Percentiles rank a stretch among this genome's conserved stretches.
Evolutionary conservation across 2,888 invertebrate species (phyloP).

Genomic region (Archips xylosteana): DNA sequence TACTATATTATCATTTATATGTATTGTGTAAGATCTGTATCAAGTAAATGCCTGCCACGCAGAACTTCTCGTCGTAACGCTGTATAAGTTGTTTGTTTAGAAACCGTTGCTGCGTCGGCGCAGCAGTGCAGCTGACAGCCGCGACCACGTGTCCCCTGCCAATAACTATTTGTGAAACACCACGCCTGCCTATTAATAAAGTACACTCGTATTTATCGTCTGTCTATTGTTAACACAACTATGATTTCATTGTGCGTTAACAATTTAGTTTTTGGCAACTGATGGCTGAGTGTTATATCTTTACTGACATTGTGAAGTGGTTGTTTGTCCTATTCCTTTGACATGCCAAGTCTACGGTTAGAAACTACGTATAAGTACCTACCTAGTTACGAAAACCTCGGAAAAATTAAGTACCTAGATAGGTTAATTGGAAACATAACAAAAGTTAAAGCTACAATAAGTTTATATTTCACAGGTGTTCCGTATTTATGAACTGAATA

Average conservation of each 20-base stretch:
- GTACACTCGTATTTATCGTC: constrained; percentile 34
- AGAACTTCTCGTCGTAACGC: not conserved
- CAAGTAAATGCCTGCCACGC: not conserved
- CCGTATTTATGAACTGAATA: too few species aligned
- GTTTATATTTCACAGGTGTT: too few species aligned
- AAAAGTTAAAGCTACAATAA: too few species aligned
- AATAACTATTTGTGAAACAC: constrained; percentile 44
- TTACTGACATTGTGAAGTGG: not conserved
- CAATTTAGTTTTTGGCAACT: constrained; percentile 3
- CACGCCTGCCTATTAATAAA: constrained; percentile 40
- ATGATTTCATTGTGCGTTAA: constrained; percentile 1
- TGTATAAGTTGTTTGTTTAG: constrained; percentile 8
- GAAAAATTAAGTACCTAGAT: too few species aligned
- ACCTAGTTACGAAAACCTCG: not conserved
- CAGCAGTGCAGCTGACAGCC: constrained; percentile 31
- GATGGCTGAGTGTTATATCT: not conserved
- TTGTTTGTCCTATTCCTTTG: not conserved
- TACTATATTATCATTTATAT: not conserved
- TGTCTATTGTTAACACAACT: constrained; percentile 33
- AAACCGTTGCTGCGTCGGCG: not conserved
- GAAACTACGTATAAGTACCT: not conserved
- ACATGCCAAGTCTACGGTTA: not conserved
- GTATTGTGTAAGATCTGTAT: not conserved
- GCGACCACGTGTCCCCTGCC: constrained; percentile 41
- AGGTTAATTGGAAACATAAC: too few species aligned